Conservation (phyloP, 2,888 invertebrate genomes). For the Melieria picta region DNA sequence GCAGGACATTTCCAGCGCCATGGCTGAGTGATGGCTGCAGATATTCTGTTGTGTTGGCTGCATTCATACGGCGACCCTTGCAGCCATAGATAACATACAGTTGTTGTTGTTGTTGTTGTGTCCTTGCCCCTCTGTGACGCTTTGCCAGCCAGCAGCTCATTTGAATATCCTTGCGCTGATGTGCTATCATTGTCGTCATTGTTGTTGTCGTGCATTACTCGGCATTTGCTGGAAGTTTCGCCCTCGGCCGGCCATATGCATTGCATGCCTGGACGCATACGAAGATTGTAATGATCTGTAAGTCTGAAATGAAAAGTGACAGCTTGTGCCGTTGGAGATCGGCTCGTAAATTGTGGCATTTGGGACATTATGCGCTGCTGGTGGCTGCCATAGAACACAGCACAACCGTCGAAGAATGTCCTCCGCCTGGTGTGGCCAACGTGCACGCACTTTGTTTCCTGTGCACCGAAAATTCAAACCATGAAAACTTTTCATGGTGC, state of each 20-base stretch:
- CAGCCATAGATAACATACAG: no score
- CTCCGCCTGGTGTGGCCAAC: background rate
- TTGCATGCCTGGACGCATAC: slow-evolving; percentile 54
- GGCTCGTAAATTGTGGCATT: slow-evolving; percentile 16
- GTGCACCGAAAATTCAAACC: background rate
- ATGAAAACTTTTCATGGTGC: no score
- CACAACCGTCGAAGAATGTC: no score
- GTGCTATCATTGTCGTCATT: slow-evolving; percentile 1
- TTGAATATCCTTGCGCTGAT: slow-evolving; percentile 47
- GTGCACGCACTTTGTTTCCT: slow-evolving; percentile 19
- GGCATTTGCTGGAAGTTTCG: background rate
- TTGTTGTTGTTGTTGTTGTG: background rate
- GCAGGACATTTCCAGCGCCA: slow-evolving; percentile 31
- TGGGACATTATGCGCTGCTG: slow-evolving; percentile 26
- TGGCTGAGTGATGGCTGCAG: background rate
- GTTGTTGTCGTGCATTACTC: background rate
- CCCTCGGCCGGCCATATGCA: slow-evolving; percentile 27
- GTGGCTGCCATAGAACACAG: background rate
- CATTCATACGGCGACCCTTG: slow-evolving; percentile 4
- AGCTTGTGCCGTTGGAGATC: slow-evolving; percentile 17
- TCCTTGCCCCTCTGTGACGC: background rate
- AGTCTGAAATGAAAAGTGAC: slow-evolving; percentile 11
- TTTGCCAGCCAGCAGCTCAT: slow-evolving; percentile 40
- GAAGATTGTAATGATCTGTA: slow-evolving; percentile 54
- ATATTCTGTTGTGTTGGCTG: background rate